Evolutionary conservation across 2,113 vertebrate species (phyloP).

Genomic region (Picathartes gymnocephalus): DNA sequence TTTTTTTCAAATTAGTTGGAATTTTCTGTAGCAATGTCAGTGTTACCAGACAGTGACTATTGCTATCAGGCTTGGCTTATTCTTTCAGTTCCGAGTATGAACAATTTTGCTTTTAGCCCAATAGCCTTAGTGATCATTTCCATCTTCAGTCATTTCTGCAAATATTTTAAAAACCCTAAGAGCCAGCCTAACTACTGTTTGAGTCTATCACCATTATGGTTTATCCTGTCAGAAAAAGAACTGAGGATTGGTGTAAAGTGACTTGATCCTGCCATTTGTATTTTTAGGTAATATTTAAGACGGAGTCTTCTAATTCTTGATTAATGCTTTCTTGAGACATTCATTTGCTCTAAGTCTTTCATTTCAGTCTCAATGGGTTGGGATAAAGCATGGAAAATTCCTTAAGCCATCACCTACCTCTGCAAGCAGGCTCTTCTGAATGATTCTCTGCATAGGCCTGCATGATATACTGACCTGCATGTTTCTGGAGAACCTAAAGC

Average conservation of each 20-base stretch:
- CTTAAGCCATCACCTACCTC: conserved; percentile 78
- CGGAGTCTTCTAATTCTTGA: background rate
- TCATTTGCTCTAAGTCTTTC: background rate
- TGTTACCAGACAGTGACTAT: background rate
- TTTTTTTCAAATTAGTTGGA: background rate
- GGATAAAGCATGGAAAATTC: conserved; percentile 61
- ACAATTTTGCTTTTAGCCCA: background rate
- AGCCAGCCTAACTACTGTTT: background rate
- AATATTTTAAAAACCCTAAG: background rate
- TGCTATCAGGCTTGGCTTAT: background rate
- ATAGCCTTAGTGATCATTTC: background rate
- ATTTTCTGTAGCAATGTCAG: background rate
- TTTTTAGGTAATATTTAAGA: background rate
- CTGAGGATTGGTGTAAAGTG: background rate
- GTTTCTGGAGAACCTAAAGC: conserved; percentile 53
- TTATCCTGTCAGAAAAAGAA: background rate
- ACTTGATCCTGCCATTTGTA: background rate
- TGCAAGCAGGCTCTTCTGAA: conserved; percentile 67
- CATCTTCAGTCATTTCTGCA: background rate
- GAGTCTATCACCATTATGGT: background rate
- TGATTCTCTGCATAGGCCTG: conserved; percentile 59
- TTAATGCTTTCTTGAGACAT: background rate
- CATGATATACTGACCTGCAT: conserved; percentile 71
- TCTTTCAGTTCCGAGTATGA: background rate
- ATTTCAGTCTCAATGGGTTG: background rate